Conservation (phyloP, 2,113 vertebrate species). For the Microcebus griseorufus region DNA sequence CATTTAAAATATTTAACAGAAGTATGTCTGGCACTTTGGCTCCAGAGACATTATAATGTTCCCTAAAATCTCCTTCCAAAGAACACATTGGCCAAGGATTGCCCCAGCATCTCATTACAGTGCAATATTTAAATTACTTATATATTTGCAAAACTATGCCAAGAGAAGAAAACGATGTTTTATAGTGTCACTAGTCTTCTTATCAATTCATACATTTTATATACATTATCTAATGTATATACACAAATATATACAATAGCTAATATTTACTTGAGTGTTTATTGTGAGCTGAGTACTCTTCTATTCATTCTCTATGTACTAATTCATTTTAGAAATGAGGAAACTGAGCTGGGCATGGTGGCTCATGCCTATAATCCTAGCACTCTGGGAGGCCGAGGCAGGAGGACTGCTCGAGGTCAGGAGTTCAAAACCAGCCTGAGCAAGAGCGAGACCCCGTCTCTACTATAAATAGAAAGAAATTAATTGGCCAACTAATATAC, state of each 20-base stretch:
- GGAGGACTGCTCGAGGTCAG: too few relatives aligned
- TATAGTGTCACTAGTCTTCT: not conserved
- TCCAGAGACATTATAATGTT: not conserved
- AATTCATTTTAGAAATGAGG: not conserved
- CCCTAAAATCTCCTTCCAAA: slow-evolving; percentile 48
- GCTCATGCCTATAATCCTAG: too few relatives aligned
- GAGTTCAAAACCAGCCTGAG: too few relatives aligned
- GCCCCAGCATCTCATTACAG: not conserved
- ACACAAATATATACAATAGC: not conserved
- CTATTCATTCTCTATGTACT: not conserved
- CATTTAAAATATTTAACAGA: slow-evolving; percentile 57
- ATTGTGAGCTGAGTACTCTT: not conserved
- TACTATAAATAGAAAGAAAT: too few relatives aligned
- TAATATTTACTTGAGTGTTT: not conserved
- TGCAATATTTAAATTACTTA: not conserved
- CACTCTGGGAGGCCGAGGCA: too few relatives aligned
- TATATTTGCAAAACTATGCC: not conserved
- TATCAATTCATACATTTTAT: not conserved
- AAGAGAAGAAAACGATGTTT: not conserved
- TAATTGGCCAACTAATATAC: too few relatives aligned
- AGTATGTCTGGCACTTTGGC: not conserved
- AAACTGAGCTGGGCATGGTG: not conserved
- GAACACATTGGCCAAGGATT: not conserved
- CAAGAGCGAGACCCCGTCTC: too few relatives aligned
- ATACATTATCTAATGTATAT: not conserved